Conservation (phyloP, 2,113 vertebrate species). For the Periophthalmodon schlosseri region DNA sequence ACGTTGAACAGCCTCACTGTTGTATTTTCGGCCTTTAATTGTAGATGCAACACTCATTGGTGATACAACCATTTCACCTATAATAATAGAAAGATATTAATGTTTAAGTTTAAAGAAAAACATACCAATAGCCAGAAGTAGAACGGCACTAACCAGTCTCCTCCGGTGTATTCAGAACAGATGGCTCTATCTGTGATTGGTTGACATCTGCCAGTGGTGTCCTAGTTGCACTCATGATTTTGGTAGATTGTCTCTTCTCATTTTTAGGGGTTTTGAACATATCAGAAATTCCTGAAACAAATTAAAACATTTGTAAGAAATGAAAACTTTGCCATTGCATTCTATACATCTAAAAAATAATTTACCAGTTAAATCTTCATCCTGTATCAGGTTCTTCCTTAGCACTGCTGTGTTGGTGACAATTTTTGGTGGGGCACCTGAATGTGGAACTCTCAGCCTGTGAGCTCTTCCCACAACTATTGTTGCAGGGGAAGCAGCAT, state of each 20-base stretch:
- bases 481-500: constrained; percentile 85
- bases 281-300: constrained; percentile 79
- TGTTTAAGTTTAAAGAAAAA: neutral
- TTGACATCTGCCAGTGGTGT: constrained; percentile 38
- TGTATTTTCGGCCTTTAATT: constrained; percentile 63
- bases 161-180: constrained; percentile 83
- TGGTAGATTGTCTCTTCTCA: constrained; percentile 36
- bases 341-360: neutral
- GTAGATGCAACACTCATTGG: constrained; percentile 70
- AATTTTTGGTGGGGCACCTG: constrained; percentile 77
- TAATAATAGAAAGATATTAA: constrained; percentile 19
- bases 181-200: constrained; percentile 55
- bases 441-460: constrained; percentile 40
- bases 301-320: neutral
- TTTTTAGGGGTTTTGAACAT: constrained; percentile 82
- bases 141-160: constrained; percentile 73
- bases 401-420: constrained; percentile 67
- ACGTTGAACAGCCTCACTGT: constrained; percentile 69
- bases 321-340: neutral
- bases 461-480: constrained; percentile 82
- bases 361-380: constrained; percentile 84
- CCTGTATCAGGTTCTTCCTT: constrained; percentile 76
- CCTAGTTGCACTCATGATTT: neutral
- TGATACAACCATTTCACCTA: constrained; percentile 86
- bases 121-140: neutral